Evolutionary conservation across 2,888 invertebrate genomes (phyloP).

Genomic region (Trachelus troglodyta): DNA sequence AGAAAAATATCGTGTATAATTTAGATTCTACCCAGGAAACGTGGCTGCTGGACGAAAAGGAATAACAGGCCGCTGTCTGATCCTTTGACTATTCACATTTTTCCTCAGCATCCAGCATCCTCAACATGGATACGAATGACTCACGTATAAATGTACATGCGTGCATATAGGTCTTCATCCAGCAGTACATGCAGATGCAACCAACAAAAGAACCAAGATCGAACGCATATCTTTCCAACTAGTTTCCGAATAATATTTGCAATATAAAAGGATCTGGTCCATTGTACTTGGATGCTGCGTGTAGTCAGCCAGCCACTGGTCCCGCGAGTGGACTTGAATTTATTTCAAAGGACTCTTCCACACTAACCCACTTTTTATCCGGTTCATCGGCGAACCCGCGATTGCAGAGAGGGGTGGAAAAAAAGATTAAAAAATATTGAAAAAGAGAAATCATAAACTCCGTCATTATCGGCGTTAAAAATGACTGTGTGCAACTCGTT

Average conservation of each 20-base stretch:
- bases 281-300: constrained; percentile 13
- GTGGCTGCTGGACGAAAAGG: not conserved
- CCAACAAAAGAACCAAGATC: constrained; percentile 38
- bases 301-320: constrained; percentile 8
- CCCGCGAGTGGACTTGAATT: constrained; percentile 24
- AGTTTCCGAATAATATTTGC: constrained; percentile 33
- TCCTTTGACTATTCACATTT: not conserved
- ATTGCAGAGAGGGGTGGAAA: not conserved
- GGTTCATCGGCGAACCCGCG: not conserved
- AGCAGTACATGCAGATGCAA: not conserved
- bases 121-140: no score
- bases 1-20: not conserved
- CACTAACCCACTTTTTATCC: constrained; percentile 35
- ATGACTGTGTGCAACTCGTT: not conserved
- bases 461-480: not conserved
- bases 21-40: not conserved
- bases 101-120: not conserved
- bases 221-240: constrained; percentile 37
- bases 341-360: constrained; percentile 22
- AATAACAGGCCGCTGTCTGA: not conserved
- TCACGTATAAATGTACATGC: no score
- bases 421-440: not conserved
- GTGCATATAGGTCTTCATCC: not conserved
- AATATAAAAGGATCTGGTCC: constrained; percentile 22
- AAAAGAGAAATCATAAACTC: not conserved